These are phyloP conservation scores for Petaurus breviceps DNA, from an alignment of 2,113 vertebrate genomes.

Conservation along the genomic window DNA sequence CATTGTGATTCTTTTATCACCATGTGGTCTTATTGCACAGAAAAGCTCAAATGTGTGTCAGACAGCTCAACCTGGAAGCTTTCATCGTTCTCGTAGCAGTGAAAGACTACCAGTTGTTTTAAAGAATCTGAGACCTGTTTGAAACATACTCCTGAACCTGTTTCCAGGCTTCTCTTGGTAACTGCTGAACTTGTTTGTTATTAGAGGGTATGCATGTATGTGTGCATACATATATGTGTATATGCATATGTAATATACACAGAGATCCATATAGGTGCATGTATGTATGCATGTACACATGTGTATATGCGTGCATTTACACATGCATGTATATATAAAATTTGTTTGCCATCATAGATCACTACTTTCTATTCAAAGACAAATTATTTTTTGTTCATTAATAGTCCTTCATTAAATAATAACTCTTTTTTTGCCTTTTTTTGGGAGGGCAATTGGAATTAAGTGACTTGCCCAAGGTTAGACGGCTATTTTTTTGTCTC, in stretches of 20 bases:
- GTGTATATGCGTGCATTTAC: too few species aligned
- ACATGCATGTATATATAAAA: too few species aligned
- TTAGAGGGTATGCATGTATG: neutral
- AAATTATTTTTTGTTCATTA: neutral
- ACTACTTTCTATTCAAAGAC: slow-evolving; percentile 2
- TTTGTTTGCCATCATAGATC: neutral
- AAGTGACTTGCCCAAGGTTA: too few species aligned
- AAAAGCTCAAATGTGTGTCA: neutral
- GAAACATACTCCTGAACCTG: neutral
- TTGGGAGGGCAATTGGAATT: too few species aligned
- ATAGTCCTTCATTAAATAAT: slow-evolving; percentile 45
- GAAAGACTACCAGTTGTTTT: slow-evolving; percentile 27
- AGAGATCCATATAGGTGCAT: neutral
- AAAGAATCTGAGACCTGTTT: neutral
- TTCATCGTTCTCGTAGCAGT: neutral
- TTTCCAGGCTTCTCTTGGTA: neutral
- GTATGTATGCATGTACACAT: too few species aligned
- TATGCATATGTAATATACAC: neutral
- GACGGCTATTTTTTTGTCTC: too few species aligned
- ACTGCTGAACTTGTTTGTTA: slow-evolving; percentile 23
- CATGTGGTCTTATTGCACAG: neutral
- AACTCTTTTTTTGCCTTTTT: too few species aligned
- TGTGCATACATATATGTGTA: neutral
- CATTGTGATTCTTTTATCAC: neutral
- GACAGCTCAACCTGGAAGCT: neutral